A percentile compares a stretch with the other conserved stretches of the same genome.
These are phyloP conservation scores for Drosophila grimshawi DNA, from an alignment of 1,140 invertebrate genomes.

Conservation along the genomic window DNA sequence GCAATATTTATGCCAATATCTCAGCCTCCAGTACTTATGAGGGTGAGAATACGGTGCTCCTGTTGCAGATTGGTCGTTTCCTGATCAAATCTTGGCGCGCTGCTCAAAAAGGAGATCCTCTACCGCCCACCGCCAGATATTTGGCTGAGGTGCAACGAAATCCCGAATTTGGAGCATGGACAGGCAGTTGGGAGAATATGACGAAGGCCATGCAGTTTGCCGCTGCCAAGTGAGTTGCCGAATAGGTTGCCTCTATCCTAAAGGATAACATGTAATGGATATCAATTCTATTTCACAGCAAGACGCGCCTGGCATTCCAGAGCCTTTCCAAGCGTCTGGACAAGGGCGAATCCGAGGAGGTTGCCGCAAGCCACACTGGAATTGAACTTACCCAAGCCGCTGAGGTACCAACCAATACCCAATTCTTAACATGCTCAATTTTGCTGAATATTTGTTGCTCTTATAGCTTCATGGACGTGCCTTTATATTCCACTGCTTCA, in stretches of 20 bases:
- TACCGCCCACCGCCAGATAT: conserved; percentile 89
- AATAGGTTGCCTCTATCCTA: accelerated
- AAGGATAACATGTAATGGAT: background rate
- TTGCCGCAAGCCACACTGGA: conserved; percentile 94
- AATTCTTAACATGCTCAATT: background rate
- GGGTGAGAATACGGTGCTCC: conserved; percentile 96
- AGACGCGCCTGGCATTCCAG: conserved; percentile 87
- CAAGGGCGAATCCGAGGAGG: conserved; percentile 87
- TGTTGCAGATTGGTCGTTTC: conserved; percentile 94
- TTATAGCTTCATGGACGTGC: conserved; percentile 88
- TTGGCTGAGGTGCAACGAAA: conserved; percentile 84
- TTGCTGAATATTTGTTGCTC: background rate
- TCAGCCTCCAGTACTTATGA: conserved; percentile 96
- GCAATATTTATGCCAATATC: conserved; percentile 90
- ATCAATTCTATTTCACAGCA: conserved; percentile 85
- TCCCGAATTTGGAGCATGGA: conserved; percentile 85
- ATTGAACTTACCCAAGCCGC: conserved; percentile 91
- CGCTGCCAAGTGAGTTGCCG: conserved; percentile 88
- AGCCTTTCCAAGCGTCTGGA: conserved; percentile 88
- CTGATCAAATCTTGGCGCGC: conserved; percentile 90
- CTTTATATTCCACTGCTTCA: conserved; percentile 88
- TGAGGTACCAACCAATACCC: conserved; percentile 85
- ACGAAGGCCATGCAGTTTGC: conserved; percentile 88
- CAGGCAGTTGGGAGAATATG: conserved; percentile 87
- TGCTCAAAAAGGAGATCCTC: conserved; percentile 85